Conservation (phyloP, 2,113 vertebrate genomes). For the western clawed frog (Xenopus tropicalis) region DNA sequence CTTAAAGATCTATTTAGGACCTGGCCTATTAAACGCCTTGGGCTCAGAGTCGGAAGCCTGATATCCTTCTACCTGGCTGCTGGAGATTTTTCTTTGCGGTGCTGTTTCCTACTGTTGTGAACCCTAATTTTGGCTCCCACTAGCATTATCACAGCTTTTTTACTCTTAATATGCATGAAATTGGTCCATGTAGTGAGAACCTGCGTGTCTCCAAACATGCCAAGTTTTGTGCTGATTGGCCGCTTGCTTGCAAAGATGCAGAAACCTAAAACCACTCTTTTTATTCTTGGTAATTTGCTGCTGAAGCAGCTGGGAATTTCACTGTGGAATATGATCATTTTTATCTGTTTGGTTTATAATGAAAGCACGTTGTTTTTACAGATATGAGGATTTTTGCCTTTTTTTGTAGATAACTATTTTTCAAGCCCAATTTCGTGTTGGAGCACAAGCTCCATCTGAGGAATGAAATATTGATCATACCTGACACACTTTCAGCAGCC, state of each 20-base stretch:
- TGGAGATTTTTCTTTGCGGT: no score
- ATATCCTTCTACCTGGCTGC: no score
- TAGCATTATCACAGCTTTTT: conserved; percentile 3
- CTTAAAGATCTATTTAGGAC: neutral
- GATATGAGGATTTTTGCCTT: no score
- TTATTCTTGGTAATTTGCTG: conserved; percentile 14
- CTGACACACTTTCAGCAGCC: no score
- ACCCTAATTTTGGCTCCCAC: conserved; percentile 4
- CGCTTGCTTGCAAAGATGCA: conserved; percentile 18
- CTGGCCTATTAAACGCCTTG: neutral
- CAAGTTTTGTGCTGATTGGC: conserved; percentile 33
- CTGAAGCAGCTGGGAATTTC: conserved; percentile 26
- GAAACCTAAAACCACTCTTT: conserved; percentile 27
- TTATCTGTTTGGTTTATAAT: no score
- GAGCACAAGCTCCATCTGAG: no score
- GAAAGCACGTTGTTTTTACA: no score
- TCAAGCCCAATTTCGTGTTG: no score
- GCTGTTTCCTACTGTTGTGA: neutral
- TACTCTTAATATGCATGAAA: conserved; percentile 23
- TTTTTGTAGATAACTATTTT: no score
- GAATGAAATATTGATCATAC: no score
- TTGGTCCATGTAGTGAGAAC: conserved; percentile 18
- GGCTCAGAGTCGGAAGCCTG: neutral
- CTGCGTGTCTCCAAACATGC: conserved; percentile 25
- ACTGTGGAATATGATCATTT: neutral